Percentiles rank a stretch among this genome's conserved stretches.
Conservation (phyloP, 1,140 invertebrate species). For the Tetramorium parvispinum region DNA sequence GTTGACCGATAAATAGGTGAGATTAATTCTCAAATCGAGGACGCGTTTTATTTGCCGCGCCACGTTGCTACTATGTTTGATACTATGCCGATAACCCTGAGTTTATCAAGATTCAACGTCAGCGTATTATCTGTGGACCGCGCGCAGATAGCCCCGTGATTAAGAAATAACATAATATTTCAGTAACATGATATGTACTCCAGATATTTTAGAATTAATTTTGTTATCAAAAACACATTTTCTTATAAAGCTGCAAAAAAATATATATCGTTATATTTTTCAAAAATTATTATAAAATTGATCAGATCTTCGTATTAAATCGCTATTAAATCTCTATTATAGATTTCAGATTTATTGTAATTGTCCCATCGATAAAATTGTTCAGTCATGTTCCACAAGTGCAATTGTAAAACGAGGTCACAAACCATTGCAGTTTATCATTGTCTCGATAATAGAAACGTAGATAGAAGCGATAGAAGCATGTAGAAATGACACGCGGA, state of each 20-base stretch:
- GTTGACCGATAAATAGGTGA: constrained; percentile 33
- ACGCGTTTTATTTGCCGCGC: constrained; percentile 32
- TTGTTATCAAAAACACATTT: background rate
- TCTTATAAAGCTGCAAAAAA: background rate
- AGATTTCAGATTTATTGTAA: constrained; percentile 21
- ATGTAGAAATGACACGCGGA: background rate
- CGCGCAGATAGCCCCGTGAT: constrained; percentile 17
- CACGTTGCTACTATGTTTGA: constrained; percentile 42
- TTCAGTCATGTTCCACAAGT: background rate
- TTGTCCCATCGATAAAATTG: background rate
- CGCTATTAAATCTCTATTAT: background rate
- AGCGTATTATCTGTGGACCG: constrained; percentile 33
- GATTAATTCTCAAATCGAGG: constrained; percentile 37
- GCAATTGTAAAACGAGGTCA: constrained; percentile 5
- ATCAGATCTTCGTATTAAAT: background rate
- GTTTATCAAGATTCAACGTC: constrained; percentile 55
- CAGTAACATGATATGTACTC: background rate
- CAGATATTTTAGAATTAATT: background rate
- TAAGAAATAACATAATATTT: constrained; percentile 35
- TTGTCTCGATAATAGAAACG: background rate
- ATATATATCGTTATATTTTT: too few relatives aligned
- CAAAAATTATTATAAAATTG: background rate
- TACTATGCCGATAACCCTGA: constrained; percentile 45
- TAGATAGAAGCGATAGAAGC: background rate
- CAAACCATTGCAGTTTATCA: background rate